Conservation (phyloP, 2,113 vertebrate species). For the Lepus timidus region DNA sequence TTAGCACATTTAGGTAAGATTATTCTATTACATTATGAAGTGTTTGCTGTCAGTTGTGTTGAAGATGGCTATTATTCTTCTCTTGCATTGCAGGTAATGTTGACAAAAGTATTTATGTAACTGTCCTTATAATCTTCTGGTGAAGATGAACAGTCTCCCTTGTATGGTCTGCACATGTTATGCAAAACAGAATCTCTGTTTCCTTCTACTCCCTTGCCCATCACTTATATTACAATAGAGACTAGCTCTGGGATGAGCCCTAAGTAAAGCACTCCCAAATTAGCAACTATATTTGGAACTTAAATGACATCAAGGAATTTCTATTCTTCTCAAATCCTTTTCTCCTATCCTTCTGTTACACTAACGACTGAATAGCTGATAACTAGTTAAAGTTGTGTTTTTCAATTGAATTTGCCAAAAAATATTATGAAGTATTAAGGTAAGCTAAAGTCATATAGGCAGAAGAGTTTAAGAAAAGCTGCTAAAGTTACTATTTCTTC, state of each 20-base stretch:
- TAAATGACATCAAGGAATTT: neutral
- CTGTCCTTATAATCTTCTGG: slow-evolving; percentile 16
- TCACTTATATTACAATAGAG: neutral
- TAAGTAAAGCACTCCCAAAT: neutral
- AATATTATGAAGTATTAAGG: neutral
- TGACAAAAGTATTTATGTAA: slow-evolving; percentile 14
- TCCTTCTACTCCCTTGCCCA: neutral
- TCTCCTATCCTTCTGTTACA: neutral
- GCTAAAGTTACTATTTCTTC: neutral
- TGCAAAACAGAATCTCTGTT: neutral
- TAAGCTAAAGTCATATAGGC: neutral
- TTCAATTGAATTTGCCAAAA: neutral
- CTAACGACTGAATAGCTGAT: neutral
- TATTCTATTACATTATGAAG: slow-evolving; percentile 72
- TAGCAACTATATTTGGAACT: slow-evolving; percentile 21
- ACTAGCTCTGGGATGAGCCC: neutral
- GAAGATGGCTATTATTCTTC: slow-evolving; percentile 28
- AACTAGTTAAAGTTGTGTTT: neutral
- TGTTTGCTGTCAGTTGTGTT: slow-evolving; percentile 15
- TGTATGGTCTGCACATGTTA: neutral
- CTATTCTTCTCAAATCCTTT: neutral
- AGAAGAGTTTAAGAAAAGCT: slow-evolving; percentile 27
- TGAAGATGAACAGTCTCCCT: neutral
- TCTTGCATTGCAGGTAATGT: neutral
- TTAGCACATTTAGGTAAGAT: slow-evolving; percentile 56